These are phyloP conservation scores for Salticus scenicus DNA, from an alignment of 2,888 invertebrate genomes.

Conservation along the genomic window DNA sequence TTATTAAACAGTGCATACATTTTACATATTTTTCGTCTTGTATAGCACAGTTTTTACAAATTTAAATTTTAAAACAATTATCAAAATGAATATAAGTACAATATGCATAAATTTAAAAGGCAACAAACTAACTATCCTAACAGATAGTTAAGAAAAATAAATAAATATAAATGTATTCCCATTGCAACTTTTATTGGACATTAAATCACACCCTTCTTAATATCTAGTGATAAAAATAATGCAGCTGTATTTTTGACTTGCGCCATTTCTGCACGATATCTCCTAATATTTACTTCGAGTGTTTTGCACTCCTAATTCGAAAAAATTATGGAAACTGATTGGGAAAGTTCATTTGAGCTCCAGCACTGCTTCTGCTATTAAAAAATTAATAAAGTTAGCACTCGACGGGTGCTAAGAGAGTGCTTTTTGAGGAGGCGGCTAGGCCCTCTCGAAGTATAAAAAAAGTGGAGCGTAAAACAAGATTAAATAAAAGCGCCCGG, in stretches of 20 bases:
- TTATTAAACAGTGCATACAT: too few species aligned
- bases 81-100: too few species aligned
- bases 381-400: constrained; percentile 66
- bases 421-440: constrained; percentile 32
- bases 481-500: constrained; percentile 54
- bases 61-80: too few species aligned
- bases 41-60: too few species aligned
- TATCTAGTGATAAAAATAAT: neutral
- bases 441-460: constrained; percentile 30
- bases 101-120: too few species aligned
- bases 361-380: constrained; percentile 37
- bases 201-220: neutral
- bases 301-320: constrained; percentile 50
- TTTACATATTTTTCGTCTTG: too few species aligned
- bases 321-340: constrained; percentile 57
- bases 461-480: constrained; percentile 37
- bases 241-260: constrained; percentile 3
- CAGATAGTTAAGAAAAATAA: too few species aligned
- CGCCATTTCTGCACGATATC: neutral
- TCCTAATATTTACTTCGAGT: constrained; percentile 53
- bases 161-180: too few species aligned
- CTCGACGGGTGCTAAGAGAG: constrained; percentile 36
- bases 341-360: constrained; percentile 54
- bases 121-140: too few species aligned
- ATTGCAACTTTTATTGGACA: too few species aligned